phyloP scores from a whole-genome alignment of 2,113 vertebrate species.

The Bucco capensis region DNA sequence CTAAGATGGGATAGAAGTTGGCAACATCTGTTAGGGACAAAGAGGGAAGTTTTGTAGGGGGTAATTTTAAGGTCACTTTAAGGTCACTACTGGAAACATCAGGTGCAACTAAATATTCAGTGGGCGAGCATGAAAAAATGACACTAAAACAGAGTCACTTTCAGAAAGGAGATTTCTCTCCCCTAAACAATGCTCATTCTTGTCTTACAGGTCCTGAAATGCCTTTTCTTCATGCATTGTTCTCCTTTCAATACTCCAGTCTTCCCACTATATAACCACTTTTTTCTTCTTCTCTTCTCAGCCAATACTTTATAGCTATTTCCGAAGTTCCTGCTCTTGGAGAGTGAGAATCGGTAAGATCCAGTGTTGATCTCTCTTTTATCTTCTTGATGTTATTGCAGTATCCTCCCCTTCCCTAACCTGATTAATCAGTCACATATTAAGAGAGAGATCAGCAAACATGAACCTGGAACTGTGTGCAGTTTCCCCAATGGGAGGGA shows the following conservation, averaged over 20 bases:
- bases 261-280: background rate
- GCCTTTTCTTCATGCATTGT: background rate
- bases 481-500: background rate
- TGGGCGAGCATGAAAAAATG: background rate
- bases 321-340: constrained; percentile 97
- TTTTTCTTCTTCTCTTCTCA: constrained; percentile 55
- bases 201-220: background rate
- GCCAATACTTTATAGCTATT: constrained; percentile 93
- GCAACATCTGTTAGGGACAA: background rate
- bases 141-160: background rate
- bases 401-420: background rate
- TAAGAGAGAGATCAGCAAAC: constrained; percentile 22
- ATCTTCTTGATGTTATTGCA: background rate
- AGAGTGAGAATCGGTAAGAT: constrained; percentile 93
- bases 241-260: background rate
- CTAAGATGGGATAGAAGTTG: background rate
- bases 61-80: background rate
- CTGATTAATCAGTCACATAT: constrained; percentile 26
- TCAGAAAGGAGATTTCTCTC: background rate
- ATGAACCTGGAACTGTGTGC: background rate
- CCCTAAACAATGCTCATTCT: background rate
- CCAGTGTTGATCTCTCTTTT: background rate
- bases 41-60: background rate
- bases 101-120: background rate
- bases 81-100: background rate